These are phyloP conservation scores for Marisa cornuarietis DNA, from an alignment of 1,140 invertebrate species.

Conservation along the genomic window DNA sequence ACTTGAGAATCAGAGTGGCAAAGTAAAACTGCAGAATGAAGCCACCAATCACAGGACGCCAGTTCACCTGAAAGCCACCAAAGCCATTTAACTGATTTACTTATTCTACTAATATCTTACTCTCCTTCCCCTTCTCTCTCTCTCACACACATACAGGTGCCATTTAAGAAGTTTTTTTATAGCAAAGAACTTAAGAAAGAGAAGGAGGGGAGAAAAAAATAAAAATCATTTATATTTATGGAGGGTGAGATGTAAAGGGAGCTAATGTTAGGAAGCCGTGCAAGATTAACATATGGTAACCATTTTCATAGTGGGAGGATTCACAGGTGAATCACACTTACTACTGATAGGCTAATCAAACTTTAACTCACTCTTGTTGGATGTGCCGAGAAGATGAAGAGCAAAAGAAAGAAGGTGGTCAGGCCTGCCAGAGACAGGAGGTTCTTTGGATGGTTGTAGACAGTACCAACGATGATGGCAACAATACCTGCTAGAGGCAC, in stretches of 20 bases:
- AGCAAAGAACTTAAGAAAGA: not conserved
- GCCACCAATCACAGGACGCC: conserved; percentile 71
- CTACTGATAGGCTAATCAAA: not conserved
- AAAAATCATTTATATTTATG: not conserved
- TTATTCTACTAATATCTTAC: not conserved
- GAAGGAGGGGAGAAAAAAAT: not conserved
- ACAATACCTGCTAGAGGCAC: conserved; percentile 38
- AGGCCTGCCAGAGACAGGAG: conserved; percentile 55
- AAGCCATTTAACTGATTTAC: not conserved
- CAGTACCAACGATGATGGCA: conserved; percentile 50
- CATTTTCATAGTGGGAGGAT: not conserved
- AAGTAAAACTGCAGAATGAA: conserved; percentile 85
- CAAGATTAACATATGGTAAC: too few relatives aligned
- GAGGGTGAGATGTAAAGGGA: not conserved
- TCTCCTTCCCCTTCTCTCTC: not conserved
- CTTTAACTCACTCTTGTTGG: conserved; percentile 47
- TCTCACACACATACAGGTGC: not conserved
- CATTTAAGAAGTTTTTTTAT: not conserved
- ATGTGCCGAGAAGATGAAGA: conserved; percentile 55
- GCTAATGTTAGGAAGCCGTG: too few relatives aligned
- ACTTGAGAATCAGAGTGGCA: conserved; percentile 85
- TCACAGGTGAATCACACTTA: not conserved
- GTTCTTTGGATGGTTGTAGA: conserved; percentile 44
- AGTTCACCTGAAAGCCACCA: conserved; percentile 46
- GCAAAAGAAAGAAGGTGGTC: conserved; percentile 47